phyloP scores from a whole-genome alignment of 30 jellyfish, hydroid and myxozoan species.

The Rhopilema esculentum region DNA sequence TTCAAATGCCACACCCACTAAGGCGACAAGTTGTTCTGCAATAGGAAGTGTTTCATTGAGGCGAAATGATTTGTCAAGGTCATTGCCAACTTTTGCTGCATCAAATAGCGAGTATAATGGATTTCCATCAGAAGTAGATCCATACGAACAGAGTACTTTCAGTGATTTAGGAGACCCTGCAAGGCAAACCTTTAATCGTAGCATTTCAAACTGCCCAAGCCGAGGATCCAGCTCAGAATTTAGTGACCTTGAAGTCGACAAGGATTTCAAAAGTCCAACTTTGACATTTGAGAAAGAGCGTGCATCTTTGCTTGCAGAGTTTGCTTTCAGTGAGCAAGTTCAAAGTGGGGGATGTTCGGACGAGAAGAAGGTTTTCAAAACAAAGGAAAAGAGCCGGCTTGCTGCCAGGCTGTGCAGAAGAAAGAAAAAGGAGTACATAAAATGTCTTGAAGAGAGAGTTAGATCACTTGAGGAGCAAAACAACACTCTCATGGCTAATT shows the following conservation, averaged over 20 bases:
- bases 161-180: not conserved
- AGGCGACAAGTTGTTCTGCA: too few relatives aligned
- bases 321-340: not conserved
- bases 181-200: not conserved
- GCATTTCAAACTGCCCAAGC: not conserved
- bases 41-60: not conserved
- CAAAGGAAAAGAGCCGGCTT: conserved; percentile 20
- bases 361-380: conserved; percentile 13
- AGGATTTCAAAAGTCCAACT: not conserved
- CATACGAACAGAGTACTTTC: not conserved
- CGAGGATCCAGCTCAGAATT: conserved; percentile 5
- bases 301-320: conserved; percentile 1
- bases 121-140: not conserved
- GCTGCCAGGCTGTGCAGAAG: conserved; percentile 36
- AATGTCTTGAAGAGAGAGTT: conserved; percentile 34
- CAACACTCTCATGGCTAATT: not conserved
- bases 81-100: not conserved
- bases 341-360: not conserved
- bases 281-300: not conserved
- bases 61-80: not conserved
- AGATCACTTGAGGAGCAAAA: conserved; percentile 8
- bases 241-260: not conserved
- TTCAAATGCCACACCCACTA: not conserved
- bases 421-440: conserved; percentile 19
- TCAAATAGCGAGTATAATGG: not conserved